Base-by-base conservation (phyloP, 1,140 invertebrate genomes). In the Macrosteles quadrilineatus region DNA sequence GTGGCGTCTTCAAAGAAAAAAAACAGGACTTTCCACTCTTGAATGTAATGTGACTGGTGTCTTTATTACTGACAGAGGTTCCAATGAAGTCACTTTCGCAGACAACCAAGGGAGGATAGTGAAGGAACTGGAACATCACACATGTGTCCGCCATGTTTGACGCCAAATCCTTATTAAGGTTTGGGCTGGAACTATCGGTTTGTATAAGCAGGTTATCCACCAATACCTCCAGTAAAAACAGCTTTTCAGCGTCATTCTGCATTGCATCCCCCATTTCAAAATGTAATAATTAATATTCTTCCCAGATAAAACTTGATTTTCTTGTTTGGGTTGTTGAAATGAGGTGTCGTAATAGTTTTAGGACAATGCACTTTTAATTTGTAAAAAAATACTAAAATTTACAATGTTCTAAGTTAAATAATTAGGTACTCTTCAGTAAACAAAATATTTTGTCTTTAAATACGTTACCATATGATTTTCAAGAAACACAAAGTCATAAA, bases 21-120 rank as follows among this genome's bases (percentile, higher is more conserved):
- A 83, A 73, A 32, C 82, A 83, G 0, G 82, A 83, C 70, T 83
- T 83, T 4, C 82, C 81, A 66, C 80, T 81, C 23, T 76, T 76
- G 30, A 83, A 82, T 9, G 31, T 59, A 4, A 80, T 25, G 31
- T 81, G 77, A 0, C 68, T 57, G 2, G 77, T 75, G 6, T 65
- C 64, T 1, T 72, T 70, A 0, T 67, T 2, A 21, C 79, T 80
- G 36, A 72, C 69, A 53, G 78, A 79, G 6, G 68, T 55, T 17
- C 77, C 73, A 0, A 74, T 59, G 1, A 76, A 27, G 0, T 77
- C 71, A 55, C 81, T 77, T 67, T 82, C 79, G 59, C 77, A 75
- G n/a, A 83, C 80, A 59, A 78, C 77, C 2, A 83, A 69, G 0
- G 74, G 55, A 0, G 80, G 77, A 3, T 82, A 67, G 50, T 77